Evolutionary conservation across 1,140 invertebrate species (phyloP).

Genomic region (Drosophila micromelanica): DNA sequence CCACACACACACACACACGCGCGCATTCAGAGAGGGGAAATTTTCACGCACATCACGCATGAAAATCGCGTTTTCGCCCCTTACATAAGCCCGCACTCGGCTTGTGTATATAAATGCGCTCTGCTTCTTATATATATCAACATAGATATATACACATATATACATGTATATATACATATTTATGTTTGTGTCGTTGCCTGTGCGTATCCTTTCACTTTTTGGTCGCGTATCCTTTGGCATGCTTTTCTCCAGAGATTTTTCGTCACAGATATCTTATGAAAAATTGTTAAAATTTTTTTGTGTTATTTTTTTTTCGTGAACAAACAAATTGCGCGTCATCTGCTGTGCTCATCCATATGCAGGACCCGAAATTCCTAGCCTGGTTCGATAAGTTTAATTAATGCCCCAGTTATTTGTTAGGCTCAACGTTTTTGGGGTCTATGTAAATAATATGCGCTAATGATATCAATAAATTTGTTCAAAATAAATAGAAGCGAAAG

Average conservation of each 20-base stretch:
- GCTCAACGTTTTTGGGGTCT: conserved; percentile 2
- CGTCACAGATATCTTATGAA: conserved; percentile 51
- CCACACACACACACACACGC: conserved; percentile 4
- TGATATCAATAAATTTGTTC: conserved; percentile 25
- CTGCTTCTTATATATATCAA: neutral
- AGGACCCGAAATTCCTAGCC: neutral
- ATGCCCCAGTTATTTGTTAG: conserved; percentile 45
- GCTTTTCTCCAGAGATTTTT: conserved; percentile 34
- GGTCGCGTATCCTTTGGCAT: conserved; percentile 37
- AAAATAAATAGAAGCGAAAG: neutral
- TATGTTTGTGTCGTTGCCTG: conserved; percentile 9
- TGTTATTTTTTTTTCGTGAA: conserved; percentile 1
- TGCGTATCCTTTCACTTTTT: conserved; percentile 31
- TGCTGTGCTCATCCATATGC: conserved; percentile 24
- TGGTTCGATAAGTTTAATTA: conserved; percentile 51
- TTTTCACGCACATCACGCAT: conserved; percentile 75
- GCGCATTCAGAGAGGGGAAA: conserved; percentile 61
- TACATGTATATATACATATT: conserved; percentile 1
- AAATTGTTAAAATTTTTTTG: conserved; percentile 47
- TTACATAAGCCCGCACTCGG: conserved; percentile 27
- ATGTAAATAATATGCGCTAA: conserved; percentile 26
- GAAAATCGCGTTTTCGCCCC: conserved; percentile 56
- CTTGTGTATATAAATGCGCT: neutral
- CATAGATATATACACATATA: neutral
- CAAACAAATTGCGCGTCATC: conserved; percentile 54